A percentile compares a stretch with the other conserved stretches of the same genome.
Evolutionary conservation across 2,113 vertebrate species (phyloP).

Genomic region (Ahaetulla prasina): DNA sequence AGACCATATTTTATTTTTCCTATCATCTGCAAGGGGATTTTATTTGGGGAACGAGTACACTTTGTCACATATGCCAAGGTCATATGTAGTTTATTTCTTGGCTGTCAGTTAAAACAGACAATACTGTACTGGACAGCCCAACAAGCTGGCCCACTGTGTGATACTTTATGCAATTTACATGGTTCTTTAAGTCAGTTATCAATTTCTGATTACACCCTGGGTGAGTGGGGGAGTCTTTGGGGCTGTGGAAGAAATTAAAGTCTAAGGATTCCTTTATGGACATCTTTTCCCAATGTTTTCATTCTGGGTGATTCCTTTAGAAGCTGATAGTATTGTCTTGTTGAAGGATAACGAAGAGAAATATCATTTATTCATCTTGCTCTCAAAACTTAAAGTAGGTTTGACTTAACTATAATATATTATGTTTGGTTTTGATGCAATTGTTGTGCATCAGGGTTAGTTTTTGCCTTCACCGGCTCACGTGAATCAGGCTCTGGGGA

Average conservation of each 20-base stretch:
- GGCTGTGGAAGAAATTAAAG: neutral
- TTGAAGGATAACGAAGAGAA: neutral
- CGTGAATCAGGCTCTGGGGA: neutral
- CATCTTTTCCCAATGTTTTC: neutral
- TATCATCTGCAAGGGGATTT: neutral
- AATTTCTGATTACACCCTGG: neutral
- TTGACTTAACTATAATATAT: neutral
- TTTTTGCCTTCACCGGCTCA: neutral
- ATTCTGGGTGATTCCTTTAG: neutral
- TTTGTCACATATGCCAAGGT: neutral
- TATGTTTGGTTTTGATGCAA: neutral
- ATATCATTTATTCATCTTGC: neutral
- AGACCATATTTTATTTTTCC: neutral
- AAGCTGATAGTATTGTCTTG: neutral
- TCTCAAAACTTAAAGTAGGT: neutral
- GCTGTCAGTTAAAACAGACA: neutral
- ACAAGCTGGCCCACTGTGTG: too few relatives aligned
- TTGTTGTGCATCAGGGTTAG: neutral
- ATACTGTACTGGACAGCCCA: too few relatives aligned
- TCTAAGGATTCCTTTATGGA: neutral
- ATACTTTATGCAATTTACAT: neutral
- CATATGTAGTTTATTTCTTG: neutral
- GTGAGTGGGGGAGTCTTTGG: neutral
- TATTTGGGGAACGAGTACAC: neutral
- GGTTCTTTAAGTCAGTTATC: neutral